Base-by-base conservation (phyloP, 1,140 invertebrate species). In the Drosophila bipectinata region DNA sequence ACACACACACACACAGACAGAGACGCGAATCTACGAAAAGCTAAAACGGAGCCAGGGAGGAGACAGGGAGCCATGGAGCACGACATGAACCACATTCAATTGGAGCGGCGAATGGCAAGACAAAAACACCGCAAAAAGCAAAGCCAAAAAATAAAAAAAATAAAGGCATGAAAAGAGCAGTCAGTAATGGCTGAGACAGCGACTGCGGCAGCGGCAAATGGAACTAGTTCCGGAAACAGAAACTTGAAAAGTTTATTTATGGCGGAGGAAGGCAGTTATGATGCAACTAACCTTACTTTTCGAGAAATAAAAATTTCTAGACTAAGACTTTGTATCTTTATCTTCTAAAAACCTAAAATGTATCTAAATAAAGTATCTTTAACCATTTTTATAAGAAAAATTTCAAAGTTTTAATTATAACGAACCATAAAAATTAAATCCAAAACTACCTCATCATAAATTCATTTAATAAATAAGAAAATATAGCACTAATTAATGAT, bases 81-180 rank as follows among this genome's bases (percentile, higher is more conserved):
- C 56, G 39, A 76, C 71, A 48, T 62, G 72, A 85, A 77, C 81
- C 64, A 87, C 76, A 87, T 78, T 76, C 55, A 76, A 76, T 61
- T 85, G 57, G 73, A 71, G 73, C 80, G 63, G 55, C 82, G 73
- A 87, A 87, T 85, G 64, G 49, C 60, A 48, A 81, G 77, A 81
- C 64, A 75, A 75, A 81, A 87, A 72, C 58, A 85, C 59, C 49
- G 72, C 60, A 39, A 48, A 53, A 77, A 85, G 79, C 67, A 77
- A 63, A 77, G 74, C 56, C 63, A 52, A 74, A 60, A 57, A 34
- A 63, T 24, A 37, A 37, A 51, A 45, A 47, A 49, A 28, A 47
- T 1, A 28, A 28, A 28, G 58, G 37, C 68, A 45, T 18, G 15
- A 45, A 45, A 45, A 18, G 44, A 47, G 44, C 44, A 18, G 18